Evolutionary conservation across 2,888 invertebrate species (phyloP).

Genomic region (Ennomos quercinarius): DNA sequence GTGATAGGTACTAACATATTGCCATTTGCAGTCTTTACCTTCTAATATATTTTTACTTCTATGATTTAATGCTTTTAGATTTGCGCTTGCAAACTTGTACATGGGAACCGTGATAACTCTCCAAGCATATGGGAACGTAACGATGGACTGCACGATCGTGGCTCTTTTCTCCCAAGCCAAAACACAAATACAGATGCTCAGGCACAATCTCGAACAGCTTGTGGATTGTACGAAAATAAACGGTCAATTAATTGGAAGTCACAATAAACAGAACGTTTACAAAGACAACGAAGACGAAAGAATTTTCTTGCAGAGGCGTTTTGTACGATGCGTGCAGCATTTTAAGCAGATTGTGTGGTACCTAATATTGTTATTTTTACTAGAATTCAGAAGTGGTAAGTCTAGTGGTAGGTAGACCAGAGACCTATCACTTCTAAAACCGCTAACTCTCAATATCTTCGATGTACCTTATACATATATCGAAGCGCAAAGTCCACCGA

Average conservation of each 20-base stretch:
- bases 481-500: too few species aligned
- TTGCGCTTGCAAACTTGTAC: conserved; percentile 57
- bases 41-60: too few species aligned
- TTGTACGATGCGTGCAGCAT: conserved; percentile 61
- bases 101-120: conserved; percentile 59
- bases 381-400: too few species aligned
- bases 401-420: too few species aligned
- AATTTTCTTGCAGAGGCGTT: conserved; percentile 50
- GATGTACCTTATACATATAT: too few species aligned
- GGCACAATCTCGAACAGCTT: conserved; percentile 65
- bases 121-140: conserved; percentile 69
- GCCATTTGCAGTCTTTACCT: too few species aligned
- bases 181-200: conserved; percentile 65
- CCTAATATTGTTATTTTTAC: conserved; percentile 9
- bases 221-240: conserved; percentile 41
- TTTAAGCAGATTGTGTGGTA: conserved; percentile 65
- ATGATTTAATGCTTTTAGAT: conserved; percentile 54
- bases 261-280: conserved; percentile 35
- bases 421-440: too few species aligned
- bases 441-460: too few species aligned
- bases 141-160: conserved; percentile 73
- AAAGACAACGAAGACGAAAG: conserved; percentile 45
- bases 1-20: too few species aligned
- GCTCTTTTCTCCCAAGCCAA: conserved; percentile 67
- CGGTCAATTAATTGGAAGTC: conserved; percentile 22